phyloP scores from a whole-genome alignment of 1,140 invertebrate genomes.

The Piezodorus guildinii region DNA sequence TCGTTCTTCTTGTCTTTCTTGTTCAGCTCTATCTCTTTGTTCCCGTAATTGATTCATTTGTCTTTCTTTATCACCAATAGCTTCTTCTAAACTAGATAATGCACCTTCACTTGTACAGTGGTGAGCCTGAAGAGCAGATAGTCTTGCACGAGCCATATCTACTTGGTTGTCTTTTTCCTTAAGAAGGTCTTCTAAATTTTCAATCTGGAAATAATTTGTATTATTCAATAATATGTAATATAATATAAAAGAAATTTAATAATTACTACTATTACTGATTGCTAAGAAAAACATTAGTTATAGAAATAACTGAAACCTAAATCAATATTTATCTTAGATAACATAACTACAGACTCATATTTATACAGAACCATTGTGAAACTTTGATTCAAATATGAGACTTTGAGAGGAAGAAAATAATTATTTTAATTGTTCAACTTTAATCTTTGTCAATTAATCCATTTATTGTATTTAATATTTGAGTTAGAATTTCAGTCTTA shows the following conservation, averaged over 20 bases:
- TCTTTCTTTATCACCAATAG: constrained; percentile 92
- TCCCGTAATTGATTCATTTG: constrained; percentile 86
- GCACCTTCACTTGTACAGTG: constrained; percentile 86
- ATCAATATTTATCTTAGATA: background rate
- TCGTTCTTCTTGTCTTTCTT: constrained; percentile 89
- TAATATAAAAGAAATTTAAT: background rate
- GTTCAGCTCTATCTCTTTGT: constrained; percentile 87
- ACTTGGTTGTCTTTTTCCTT: constrained; percentile 98
- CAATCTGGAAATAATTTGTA: constrained; percentile 55
- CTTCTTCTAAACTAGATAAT: constrained; percentile 84
- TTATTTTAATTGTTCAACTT: no score
- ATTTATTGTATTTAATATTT: no score
- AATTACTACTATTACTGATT: background rate
- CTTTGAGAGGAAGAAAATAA: no score
- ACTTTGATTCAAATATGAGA: no score
- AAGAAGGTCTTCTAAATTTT: constrained; percentile 90
- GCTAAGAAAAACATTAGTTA: background rate
- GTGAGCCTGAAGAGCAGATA: constrained; percentile 83
- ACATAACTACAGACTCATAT: background rate
- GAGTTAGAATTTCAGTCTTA: no score
- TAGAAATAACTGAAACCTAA: background rate
- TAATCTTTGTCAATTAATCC: no score
- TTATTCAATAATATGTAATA: background rate
- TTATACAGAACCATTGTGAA: no score
- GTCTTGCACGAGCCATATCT: constrained; percentile 78